Evolutionary conservation across 2,113 vertebrate species (phyloP).

Genomic region (Mesitornis unicolor): DNA sequence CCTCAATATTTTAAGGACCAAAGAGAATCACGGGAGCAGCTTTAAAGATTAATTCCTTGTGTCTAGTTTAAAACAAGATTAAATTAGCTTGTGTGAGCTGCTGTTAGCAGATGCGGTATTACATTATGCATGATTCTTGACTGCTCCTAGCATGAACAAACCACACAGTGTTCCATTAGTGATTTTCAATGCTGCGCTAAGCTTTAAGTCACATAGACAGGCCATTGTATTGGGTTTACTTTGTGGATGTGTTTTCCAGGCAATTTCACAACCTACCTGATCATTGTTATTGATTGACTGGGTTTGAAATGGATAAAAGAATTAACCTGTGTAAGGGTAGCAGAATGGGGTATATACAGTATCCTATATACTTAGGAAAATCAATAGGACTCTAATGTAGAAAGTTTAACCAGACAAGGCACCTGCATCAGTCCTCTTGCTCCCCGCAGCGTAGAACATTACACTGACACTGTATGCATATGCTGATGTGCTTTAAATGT

Average conservation of each 20-base stretch:
- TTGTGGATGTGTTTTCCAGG: conserved; percentile 69
- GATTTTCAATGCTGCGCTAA: conserved; percentile 78
- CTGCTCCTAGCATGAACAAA: conserved; percentile 67
- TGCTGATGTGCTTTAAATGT: neutral
- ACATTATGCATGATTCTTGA: conserved; percentile 78
- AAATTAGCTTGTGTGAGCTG: conserved; percentile 63
- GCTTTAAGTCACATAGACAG: conserved; percentile 76
- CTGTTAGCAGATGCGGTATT: conserved; percentile 73
- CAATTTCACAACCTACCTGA: conserved; percentile 75
- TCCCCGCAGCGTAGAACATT: neutral
- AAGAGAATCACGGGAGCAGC: conserved; percentile 63
- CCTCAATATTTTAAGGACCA: conserved; percentile 52
- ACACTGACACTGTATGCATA: neutral
- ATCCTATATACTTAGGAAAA: conserved; percentile 64
- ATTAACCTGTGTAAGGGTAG: conserved; percentile 65
- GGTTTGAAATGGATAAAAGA: conserved; percentile 71
- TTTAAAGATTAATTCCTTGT: conserved; percentile 73
- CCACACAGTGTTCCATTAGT: conserved; percentile 73
- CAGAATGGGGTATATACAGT: conserved; percentile 53
- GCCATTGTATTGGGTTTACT: conserved; percentile 64
- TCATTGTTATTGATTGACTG: conserved; percentile 64
- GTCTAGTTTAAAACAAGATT: conserved; percentile 72
- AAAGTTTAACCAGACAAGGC: conserved; percentile 51
- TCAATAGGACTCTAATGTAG: conserved; percentile 63
- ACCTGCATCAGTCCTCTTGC: neutral